Conservation (phyloP, 2,113 vertebrate genomes). For the Hemibagrus wyckioides region DNA sequence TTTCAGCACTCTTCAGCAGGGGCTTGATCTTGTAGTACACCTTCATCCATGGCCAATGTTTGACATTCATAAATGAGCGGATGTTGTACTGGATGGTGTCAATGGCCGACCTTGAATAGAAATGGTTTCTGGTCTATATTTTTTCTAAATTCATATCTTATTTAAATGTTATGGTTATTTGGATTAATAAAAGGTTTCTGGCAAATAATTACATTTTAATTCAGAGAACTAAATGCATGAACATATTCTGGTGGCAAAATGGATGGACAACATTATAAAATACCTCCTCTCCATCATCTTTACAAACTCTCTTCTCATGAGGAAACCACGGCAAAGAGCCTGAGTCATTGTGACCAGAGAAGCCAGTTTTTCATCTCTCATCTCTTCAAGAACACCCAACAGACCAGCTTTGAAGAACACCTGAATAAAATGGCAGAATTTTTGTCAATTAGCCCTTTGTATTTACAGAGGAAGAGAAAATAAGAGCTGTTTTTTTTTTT, state of each 20-base stretch:
- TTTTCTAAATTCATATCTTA: not conserved
- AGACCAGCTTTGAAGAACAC: constrained; percentile 89
- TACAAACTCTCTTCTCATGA: constrained; percentile 76
- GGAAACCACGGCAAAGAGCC: constrained; percentile 76
- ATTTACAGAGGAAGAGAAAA: not conserved
- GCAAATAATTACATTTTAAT: not conserved
- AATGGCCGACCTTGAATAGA: constrained; percentile 30
- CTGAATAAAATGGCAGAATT: constrained; percentile 54
- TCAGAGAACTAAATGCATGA: not conserved
- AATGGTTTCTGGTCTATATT: not conserved
- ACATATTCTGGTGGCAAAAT: not conserved
- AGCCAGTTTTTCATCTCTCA: constrained; percentile 84
- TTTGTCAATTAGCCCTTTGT: not conserved
- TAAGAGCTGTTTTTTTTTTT: not conserved
- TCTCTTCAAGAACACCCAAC: constrained; percentile 82
- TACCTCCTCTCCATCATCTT: constrained; percentile 80
- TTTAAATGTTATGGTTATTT: not conserved
- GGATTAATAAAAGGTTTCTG: not conserved
- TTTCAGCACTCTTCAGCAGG: constrained; percentile 57
- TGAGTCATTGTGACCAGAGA: constrained; percentile 83
- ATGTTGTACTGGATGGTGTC: constrained; percentile 53
- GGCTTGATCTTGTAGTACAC: constrained; percentile 58
- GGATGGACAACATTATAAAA: not conserved
- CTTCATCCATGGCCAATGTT: constrained; percentile 59
- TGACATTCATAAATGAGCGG: constrained; percentile 58